Evolutionary conservation across 2,113 vertebrate species (phyloP).

Genomic region (Vidua macroura): DNA sequence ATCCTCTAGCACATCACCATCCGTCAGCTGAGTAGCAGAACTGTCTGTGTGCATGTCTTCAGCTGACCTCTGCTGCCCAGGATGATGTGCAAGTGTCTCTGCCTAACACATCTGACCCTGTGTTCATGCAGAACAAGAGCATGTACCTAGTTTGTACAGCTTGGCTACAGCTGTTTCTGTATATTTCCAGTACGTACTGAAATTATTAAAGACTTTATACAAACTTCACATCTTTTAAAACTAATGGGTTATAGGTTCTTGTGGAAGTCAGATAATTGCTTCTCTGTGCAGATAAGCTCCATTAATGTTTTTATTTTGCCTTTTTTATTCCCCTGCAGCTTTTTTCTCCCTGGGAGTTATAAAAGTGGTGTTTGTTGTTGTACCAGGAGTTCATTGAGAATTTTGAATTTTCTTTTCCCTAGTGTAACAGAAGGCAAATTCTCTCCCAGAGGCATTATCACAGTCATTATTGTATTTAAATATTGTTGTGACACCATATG

Average conservation of each 20-base stretch:
- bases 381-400: not conserved
- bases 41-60: not conserved
- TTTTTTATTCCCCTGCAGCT: not conserved
- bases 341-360: not conserved
- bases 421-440: conserved; percentile 41
- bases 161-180: not conserved
- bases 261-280: not conserved
- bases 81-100: not conserved
- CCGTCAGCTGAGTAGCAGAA: not conserved
- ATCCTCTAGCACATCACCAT: not conserved
- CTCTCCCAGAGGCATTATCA: conserved; percentile 41
- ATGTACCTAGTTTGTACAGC: not conserved
- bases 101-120: not conserved
- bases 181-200: not conserved
- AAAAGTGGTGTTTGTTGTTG: not conserved
- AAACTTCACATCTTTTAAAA: not conserved
- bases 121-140: not conserved
- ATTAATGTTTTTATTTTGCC: not conserved
- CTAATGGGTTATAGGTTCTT: not conserved
- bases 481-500: conserved; percentile 52
- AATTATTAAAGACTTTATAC: not conserved
- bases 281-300: not conserved
- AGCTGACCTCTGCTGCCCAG: not conserved
- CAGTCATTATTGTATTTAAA: conserved; percentile 57
- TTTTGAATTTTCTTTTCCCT: conserved; percentile 17